phyloP scores from a whole-genome alignment of 2,113 vertebrate species.

The Onychorhynchus coronatus region DNA sequence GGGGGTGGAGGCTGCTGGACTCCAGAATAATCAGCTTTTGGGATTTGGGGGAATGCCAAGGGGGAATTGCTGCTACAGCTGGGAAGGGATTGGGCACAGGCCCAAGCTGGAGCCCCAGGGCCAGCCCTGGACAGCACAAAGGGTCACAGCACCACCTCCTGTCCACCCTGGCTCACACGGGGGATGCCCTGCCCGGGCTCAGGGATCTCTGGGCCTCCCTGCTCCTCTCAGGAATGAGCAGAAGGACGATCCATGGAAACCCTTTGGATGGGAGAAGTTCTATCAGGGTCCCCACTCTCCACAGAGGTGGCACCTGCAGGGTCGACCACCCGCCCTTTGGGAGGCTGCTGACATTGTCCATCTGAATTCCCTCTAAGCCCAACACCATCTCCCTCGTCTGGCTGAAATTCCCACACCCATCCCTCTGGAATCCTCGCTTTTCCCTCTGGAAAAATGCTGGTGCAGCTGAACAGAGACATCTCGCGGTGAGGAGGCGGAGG shows the following conservation, averaged over 20 bases:
- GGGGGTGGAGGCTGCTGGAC: background rate
- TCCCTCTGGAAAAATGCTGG: background rate
- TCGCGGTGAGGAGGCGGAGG: background rate
- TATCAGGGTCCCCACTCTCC: background rate
- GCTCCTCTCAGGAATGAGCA: background rate
- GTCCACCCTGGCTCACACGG: background rate
- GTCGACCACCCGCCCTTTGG: background rate
- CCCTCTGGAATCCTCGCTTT: background rate
- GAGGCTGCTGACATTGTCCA: background rate
- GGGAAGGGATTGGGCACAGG: background rate
- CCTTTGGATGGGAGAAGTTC: background rate
- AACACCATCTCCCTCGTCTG: background rate
- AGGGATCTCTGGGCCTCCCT: background rate
- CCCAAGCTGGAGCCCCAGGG: background rate
- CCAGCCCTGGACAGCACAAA: background rate
- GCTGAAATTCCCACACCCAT: background rate
- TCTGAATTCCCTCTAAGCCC: background rate
- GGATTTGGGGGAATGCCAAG: background rate
- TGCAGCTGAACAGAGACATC: slow-evolving; percentile 31
- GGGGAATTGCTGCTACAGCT: background rate
- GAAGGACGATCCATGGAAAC: background rate
- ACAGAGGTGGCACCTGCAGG: background rate
- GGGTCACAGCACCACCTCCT: background rate
- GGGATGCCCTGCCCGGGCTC: no score
- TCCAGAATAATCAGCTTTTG: background rate